These are phyloP conservation scores for Origma solitaria DNA, from an alignment of 2,113 vertebrate genomes.

Conservation along the genomic window DNA sequence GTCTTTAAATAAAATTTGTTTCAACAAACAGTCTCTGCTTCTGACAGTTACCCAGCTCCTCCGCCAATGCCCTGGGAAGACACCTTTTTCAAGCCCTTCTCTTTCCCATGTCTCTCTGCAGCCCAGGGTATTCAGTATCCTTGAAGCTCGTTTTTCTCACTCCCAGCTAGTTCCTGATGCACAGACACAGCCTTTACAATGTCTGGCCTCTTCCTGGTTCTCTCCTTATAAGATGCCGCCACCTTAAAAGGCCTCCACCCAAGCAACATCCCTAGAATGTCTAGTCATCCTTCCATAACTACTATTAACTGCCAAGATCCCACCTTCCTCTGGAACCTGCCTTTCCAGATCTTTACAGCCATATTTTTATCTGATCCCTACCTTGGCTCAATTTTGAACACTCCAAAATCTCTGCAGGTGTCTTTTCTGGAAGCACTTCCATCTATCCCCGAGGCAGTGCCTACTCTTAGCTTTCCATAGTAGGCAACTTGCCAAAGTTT, in stretches of 20 bases:
- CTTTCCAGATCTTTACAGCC: not conserved
- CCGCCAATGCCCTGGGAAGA: not conserved
- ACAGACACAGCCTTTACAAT: not conserved
- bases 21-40: not conserved
- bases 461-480: not conserved
- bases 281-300: not conserved
- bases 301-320: not conserved
- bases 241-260: not conserved
- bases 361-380: not conserved
- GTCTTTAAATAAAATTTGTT: not conserved
- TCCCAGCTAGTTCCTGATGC: not conserved
- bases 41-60: not conserved
- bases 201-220: not conserved
- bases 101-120: not conserved
- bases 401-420: not conserved
- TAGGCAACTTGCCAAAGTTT: not conserved
- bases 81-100: not conserved
- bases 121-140: accelerated
- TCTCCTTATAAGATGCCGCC: not conserved
- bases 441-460: not conserved
- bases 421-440: not conserved
- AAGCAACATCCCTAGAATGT: not conserved
- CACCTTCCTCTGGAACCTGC: not conserved
- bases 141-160: not conserved
- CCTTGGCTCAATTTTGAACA: not conserved